phyloP scores from a whole-genome alignment of 2,888 invertebrate species.

The Pristionchus mayeri region DNA sequence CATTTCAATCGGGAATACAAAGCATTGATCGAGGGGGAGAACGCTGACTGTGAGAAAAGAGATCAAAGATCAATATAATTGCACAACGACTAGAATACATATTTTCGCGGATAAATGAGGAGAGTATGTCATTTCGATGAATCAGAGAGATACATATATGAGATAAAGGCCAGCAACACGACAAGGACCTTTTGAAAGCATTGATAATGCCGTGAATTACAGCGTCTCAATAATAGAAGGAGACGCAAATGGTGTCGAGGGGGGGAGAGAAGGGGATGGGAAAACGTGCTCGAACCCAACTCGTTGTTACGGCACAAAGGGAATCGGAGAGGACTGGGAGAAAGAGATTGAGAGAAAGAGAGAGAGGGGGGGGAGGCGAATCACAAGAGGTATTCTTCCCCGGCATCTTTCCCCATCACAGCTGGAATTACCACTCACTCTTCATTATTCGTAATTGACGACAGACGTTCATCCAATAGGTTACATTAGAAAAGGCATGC shows the following conservation, averaged over 20 bases:
- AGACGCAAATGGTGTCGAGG: constrained; percentile 28
- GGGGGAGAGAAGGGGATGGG: neutral
- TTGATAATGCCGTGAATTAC: constrained; percentile 12
- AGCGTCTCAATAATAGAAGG: constrained; percentile 29
- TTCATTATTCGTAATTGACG: neutral
- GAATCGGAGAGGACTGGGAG: constrained; percentile 33
- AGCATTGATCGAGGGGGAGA: constrained; percentile 35
- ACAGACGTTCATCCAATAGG: neutral
- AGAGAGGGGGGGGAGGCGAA: neutral
- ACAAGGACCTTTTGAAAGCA: neutral
- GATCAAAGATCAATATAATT: constrained; percentile 45
- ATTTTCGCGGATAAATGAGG: too few species aligned
- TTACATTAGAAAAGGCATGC: too few species aligned
- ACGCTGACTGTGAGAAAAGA: neutral
- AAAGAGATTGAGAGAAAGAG: too few species aligned
- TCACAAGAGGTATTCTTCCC: constrained; percentile 20
- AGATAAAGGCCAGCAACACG: constrained; percentile 3
- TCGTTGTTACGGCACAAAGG: constrained; percentile 31
- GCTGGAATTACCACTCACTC: constrained; percentile 12
- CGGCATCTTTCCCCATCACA: neutral
- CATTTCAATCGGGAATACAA: constrained; percentile 2
- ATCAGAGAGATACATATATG: neutral
- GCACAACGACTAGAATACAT: neutral
- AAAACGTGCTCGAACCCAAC: constrained; percentile 3
- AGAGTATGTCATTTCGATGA: too few species aligned